Conservation (phyloP, 2,113 vertebrate species). For the Cheirogaleus medius region DNA sequence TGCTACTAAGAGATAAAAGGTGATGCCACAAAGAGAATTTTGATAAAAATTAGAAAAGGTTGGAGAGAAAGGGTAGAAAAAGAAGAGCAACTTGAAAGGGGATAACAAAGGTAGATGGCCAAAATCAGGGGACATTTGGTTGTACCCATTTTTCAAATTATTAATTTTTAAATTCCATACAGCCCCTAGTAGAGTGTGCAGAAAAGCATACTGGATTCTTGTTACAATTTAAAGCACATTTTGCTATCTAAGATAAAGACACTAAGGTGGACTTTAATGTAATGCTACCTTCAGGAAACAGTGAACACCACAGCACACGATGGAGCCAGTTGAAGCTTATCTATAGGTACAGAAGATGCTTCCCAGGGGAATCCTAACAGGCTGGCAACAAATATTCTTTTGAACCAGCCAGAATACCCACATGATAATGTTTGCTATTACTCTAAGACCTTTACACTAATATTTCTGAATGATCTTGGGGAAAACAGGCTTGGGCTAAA, state of each 20-base stretch:
- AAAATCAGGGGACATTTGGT: background rate
- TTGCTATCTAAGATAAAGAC: background rate
- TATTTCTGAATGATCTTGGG: background rate
- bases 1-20: background rate
- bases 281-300: background rate
- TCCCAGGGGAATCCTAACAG: background rate
- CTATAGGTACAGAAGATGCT: background rate
- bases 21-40: background rate
- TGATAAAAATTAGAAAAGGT: background rate
- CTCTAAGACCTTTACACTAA: background rate
- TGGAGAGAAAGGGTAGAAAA: background rate
- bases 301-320: too few species aligned
- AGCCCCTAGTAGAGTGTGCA: background rate
- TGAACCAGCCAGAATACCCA: background rate
- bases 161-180: background rate
- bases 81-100: background rate
- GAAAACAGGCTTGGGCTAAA: background rate
- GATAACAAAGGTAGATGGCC: background rate
- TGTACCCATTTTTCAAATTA: background rate
- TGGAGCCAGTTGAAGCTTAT: background rate
- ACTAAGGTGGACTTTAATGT: background rate
- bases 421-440: background rate
- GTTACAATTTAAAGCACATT: background rate
- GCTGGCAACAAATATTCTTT: background rate
- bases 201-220: background rate